Evolutionary conservation across 2,113 vertebrate species (phyloP).

Genomic region (Hyperoodon ampullatus): DNA sequence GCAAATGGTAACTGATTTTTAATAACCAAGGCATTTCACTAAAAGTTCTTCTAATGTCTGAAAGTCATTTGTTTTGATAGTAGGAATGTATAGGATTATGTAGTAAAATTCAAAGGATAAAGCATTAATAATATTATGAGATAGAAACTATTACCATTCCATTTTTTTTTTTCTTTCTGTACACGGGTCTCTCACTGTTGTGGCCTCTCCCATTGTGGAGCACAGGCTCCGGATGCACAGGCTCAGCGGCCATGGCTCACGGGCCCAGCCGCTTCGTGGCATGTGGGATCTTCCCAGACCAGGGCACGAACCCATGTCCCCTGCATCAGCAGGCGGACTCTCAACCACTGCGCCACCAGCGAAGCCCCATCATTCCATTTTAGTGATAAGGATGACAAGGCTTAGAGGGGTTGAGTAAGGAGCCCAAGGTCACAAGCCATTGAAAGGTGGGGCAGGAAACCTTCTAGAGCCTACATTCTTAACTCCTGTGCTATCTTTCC

Average conservation of each 20-base stretch:
- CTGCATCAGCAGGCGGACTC: too few species aligned
- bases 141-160: not conserved
- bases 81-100: not conserved
- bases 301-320: too few species aligned
- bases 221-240: too few species aligned
- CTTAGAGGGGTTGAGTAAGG: not conserved
- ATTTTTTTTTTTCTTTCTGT: not conserved
- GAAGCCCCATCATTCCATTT: not conserved
- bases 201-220: too few species aligned
- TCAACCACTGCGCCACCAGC: too few species aligned
- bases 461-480: not conserved
- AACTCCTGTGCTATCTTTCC: not conserved
- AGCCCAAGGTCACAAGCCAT: not conserved
- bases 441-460: not conserved
- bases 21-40: not conserved
- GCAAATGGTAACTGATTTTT: not conserved
- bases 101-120: conserved; percentile 12
- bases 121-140: not conserved
- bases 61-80: not conserved
- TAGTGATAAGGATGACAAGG: not conserved
- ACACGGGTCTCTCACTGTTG: too few species aligned
- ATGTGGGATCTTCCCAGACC: too few species aligned
- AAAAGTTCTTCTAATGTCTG: not conserved
- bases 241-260: too few species aligned
- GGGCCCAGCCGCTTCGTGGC: too few species aligned